Evolutionary conservation across 37 sponge, comb jelly and placozoan genomes (phyloP).

Genomic region (Beroe ovata): DNA sequence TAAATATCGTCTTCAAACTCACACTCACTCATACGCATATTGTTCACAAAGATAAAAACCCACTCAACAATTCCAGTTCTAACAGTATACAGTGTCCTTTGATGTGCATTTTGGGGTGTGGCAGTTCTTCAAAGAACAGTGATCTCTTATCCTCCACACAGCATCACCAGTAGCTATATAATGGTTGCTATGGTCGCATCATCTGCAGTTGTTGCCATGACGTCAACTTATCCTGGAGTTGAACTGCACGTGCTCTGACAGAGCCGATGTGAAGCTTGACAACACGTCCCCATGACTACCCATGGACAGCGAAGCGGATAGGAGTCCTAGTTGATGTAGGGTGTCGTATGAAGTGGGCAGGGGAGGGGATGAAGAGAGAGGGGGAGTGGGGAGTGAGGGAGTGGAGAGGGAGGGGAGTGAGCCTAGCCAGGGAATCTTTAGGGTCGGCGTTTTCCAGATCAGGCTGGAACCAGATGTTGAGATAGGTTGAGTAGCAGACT

Average conservation of each 20-base stretch:
- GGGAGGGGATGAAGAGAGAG: conserved; percentile 21
- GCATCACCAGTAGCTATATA: too few species aligned
- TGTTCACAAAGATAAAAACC: too few species aligned
- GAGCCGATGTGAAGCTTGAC: neutral
- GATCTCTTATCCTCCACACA: too few species aligned
- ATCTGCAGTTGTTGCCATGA: too few species aligned
- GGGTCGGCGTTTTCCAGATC: conserved; percentile 11
- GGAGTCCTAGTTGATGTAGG: conserved; percentile 22
- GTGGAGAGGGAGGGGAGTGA: conserved; percentile 6
- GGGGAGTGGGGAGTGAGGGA: neutral
- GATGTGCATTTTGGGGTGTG: too few species aligned
- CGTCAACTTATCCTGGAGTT: neutral
- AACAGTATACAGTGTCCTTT: too few species aligned
- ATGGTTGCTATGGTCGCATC: too few species aligned
- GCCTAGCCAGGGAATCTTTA: conserved; percentile 1
- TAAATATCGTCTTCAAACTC: too few species aligned
- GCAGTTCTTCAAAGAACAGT: too few species aligned
- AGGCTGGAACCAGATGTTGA: neutral
- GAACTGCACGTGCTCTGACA: neutral
- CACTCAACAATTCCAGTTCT: too few species aligned
- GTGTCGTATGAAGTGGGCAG: neutral
- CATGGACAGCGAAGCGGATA: neutral
- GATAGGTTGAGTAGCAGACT: too few species aligned
- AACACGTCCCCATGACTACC: neutral
- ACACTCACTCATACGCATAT: too few species aligned